Evolutionary conservation across 2,113 vertebrate species (phyloP).

Genomic region (Suncus etruscus): DNA sequence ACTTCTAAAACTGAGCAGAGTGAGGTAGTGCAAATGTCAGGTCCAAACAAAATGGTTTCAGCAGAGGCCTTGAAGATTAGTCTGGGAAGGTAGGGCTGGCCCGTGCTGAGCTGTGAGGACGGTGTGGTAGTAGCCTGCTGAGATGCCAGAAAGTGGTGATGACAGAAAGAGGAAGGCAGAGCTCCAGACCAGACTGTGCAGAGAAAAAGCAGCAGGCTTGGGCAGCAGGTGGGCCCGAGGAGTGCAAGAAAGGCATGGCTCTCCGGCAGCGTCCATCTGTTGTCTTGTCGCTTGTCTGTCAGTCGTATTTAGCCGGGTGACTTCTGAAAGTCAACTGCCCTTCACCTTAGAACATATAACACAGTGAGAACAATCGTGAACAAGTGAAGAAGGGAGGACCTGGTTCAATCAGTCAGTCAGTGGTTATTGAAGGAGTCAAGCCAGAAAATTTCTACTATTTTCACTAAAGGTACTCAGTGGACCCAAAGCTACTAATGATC

Average conservation of each 20-base stretch:
- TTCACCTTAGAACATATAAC: constrained; percentile 69
- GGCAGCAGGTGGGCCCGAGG: constrained; percentile 71
- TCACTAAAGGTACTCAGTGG: neutral
- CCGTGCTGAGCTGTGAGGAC: neutral
- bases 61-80: neutral
- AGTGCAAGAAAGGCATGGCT: constrained; percentile 42
- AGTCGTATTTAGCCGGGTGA: constrained; percentile 60
- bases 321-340: constrained; percentile 72
- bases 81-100: neutral
- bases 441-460: neutral
- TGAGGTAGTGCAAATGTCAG: constrained; percentile 19
- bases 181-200: constrained; percentile 65
- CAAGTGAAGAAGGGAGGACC: neutral
- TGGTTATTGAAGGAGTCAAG: neutral
- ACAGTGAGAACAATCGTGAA: constrained; percentile 53
- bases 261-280: constrained; percentile 73
- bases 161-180: constrained; percentile 34
- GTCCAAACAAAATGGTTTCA: neutral
- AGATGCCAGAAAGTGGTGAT: neutral
- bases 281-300: constrained; percentile 74
- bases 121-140: neutral
- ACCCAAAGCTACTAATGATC: neutral
- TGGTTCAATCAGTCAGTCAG: constrained; percentile 18
- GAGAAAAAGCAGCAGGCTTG: constrained; percentile 71
- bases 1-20: neutral